Evolutionary conservation across 2,113 vertebrate genomes (phyloP).

Genomic region (Microcebus jonahi): DNA sequence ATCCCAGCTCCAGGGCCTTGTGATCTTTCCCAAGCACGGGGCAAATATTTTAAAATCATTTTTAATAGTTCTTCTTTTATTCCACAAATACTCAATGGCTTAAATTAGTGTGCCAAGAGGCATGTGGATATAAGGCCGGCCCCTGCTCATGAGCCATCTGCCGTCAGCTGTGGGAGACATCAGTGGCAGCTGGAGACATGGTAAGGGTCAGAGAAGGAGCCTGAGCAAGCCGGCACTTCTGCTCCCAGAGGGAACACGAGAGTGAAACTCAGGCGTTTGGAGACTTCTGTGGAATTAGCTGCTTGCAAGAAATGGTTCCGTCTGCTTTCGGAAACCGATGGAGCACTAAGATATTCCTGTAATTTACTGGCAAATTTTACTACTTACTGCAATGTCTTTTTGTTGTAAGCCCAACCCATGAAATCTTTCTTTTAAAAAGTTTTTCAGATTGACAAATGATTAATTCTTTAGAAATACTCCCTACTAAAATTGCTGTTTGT

Average conservation of each 20-base stretch:
- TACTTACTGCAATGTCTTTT: slow-evolving; percentile 6
- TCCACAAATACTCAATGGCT: not conserved
- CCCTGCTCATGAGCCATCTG: too few species aligned
- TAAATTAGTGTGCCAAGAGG: not conserved
- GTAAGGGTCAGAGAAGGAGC: not conserved
- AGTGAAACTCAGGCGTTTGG: slow-evolving; percentile 7
- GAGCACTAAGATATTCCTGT: not conserved
- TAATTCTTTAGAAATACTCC: slow-evolving; percentile 30
- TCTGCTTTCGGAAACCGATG: not conserved
- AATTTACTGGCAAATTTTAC: not conserved
- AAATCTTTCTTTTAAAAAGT: not conserved
- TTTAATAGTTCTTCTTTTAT: not conserved
- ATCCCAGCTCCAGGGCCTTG: not conserved
- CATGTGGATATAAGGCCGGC: not conserved
- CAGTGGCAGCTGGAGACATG: too few species aligned
- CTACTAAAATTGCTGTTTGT: not conserved
- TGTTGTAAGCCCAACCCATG: not conserved
- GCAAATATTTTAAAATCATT: not conserved
- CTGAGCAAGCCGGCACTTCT: not conserved
- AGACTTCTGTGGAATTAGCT: slow-evolving; percentile 55
- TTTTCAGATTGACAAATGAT: slow-evolving; percentile 6
- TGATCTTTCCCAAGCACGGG: not conserved
- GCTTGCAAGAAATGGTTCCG: slow-evolving; percentile 28
- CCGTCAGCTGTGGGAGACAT: not conserved
- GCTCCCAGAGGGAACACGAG: not conserved